Evolutionary conservation across 2,888 invertebrate species (phyloP).

Genomic region (Drosophila stalkeri): DNA sequence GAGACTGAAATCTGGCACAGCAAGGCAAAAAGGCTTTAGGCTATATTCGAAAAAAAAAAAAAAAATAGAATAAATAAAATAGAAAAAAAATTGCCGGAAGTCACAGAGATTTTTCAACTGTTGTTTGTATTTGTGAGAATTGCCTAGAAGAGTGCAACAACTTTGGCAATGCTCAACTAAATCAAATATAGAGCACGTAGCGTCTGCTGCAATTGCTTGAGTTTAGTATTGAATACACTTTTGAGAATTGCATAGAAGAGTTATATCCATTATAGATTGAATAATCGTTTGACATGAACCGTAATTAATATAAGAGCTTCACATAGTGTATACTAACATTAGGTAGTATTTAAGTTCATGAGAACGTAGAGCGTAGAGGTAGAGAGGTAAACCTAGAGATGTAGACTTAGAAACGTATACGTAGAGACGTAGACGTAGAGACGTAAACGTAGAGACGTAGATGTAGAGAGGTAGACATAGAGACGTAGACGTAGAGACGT

Average conservation of each 20-base stretch:
- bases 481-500: no score
- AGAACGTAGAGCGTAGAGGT: no score
- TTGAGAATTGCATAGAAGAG: not conserved
- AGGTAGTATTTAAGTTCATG: no score
- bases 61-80: no score
- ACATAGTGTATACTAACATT: no score
- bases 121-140: not conserved
- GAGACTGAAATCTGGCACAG: conserved; percentile 15
- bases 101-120: not conserved
- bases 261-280: not conserved
- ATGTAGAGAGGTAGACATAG: no score
- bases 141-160: not conserved
- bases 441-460: no score
- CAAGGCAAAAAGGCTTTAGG: not conserved
- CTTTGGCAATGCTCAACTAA: not conserved
- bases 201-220: not conserved
- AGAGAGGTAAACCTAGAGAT: no score
- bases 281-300: not conserved
- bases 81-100: not conserved
- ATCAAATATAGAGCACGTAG: not conserved
- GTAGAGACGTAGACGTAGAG: no score
- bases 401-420: no score
- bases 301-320: not conserved
- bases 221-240: not conserved
- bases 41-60: not conserved